phyloP scores from a whole-genome alignment of 2,888 invertebrate genomes.

The Hemistola chrysoprasaria region DNA sequence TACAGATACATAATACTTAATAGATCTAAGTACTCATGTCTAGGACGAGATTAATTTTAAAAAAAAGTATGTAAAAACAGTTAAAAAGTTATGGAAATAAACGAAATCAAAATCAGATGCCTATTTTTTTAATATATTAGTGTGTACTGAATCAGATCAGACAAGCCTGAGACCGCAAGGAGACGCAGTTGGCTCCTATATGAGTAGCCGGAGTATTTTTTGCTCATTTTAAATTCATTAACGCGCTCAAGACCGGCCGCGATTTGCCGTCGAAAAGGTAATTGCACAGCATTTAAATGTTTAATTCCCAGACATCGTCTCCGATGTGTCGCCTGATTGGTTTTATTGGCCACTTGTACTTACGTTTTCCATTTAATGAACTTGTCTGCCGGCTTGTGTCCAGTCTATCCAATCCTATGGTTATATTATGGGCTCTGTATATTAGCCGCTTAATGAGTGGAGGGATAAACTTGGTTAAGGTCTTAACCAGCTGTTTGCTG shows the following conservation, averaged over 20 bases:
- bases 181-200: slow-evolving; percentile 10
- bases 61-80: too few species aligned
- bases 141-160: background rate
- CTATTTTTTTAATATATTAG: too few species aligned
- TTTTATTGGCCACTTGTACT: slow-evolving; percentile 50
- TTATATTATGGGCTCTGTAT: slow-evolving; percentile 33
- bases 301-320: slow-evolving; percentile 53
- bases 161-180: slow-evolving; percentile 5
- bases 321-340: slow-evolving; percentile 50
- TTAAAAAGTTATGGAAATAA: too few species aligned
- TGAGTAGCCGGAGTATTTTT: slow-evolving; percentile 37
- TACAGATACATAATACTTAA: too few species aligned
- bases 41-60: too few species aligned
- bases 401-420: slow-evolving; percentile 28
- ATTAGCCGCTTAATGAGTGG: slow-evolving; percentile 43
- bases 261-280: slow-evolving; percentile 64
- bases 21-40: too few species aligned
- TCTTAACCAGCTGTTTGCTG: slow-evolving; percentile 44
- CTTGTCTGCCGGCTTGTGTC: slow-evolving; percentile 44
- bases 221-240: slow-evolving; percentile 64
- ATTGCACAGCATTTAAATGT: slow-evolving; percentile 63
- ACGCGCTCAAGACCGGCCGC: slow-evolving; percentile 48
- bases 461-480: slow-evolving; percentile 43
- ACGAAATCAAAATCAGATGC: too few species aligned
- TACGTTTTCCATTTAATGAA: slow-evolving; percentile 55